phyloP scores from a whole-genome alignment of 2,797 vertebrate species.

The Tapera naevia region DNA sequence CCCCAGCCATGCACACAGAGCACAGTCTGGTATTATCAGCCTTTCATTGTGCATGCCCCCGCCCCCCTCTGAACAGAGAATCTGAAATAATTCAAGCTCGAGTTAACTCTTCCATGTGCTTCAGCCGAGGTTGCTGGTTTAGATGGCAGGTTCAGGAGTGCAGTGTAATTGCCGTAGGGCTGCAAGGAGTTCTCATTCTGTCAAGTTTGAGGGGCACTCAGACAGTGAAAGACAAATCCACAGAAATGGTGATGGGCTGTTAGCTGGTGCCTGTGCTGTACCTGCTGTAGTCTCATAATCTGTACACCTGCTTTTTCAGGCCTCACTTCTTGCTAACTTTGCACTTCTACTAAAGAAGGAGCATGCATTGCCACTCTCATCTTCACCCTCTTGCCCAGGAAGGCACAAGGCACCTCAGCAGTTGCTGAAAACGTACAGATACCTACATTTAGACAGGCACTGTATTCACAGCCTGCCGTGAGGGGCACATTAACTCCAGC shows the following conservation, averaged over 20 bases:
- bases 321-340: not conserved
- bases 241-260: accelerated
- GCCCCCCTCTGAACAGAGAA: not conserved
- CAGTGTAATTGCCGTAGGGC: not conserved
- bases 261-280: not conserved
- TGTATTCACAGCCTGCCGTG: not conserved
- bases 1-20: not conserved
- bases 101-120: not conserved
- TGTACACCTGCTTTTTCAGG: accelerated
- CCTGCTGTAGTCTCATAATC: not conserved
- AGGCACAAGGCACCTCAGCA: not conserved
- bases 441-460: not conserved
- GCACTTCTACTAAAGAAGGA: not conserved
- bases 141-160: not conserved
- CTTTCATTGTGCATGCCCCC: not conserved
- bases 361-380: not conserved
- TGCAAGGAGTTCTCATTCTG: not conserved
- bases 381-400: not conserved
- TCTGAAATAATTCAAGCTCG: not conserved
- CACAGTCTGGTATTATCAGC: not conserved
- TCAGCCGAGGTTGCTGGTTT: not conserved
- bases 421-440: not conserved
- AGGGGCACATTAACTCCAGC: not conserved
- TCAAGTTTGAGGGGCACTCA: not conserved
- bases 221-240: not conserved